These are phyloP conservation scores for Danio choprae DNA, from an alignment of 2,797 vertebrate genomes.

Conservation along the genomic window DNA sequence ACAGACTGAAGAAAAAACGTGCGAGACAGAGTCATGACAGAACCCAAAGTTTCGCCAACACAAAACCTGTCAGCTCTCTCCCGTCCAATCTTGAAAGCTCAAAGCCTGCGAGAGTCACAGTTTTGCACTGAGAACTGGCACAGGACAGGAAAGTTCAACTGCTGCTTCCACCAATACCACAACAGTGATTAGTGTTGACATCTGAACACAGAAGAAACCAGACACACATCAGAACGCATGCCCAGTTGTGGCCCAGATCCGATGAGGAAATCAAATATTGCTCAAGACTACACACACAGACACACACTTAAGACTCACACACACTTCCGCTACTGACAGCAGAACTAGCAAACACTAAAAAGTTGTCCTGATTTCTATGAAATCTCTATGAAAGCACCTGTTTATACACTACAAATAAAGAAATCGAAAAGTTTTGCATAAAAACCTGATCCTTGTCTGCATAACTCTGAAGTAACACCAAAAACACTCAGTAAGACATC, in stretches of 20 bases:
- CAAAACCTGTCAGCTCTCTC: slow-evolving; percentile 64
- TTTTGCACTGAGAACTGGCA: slow-evolving; percentile 70
- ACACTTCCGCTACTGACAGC: slow-evolving; percentile 27
- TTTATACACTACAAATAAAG: slow-evolving; percentile 48
- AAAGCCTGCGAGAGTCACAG: slow-evolving; percentile 68
- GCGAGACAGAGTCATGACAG: slow-evolving; percentile 66
- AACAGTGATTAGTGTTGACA: slow-evolving; percentile 73
- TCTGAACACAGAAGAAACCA: slow-evolving; percentile 59
- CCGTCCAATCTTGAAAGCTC: slow-evolving; percentile 59
- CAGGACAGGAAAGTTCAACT: slow-evolving; percentile 68
- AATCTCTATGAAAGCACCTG: slow-evolving; percentile 36
- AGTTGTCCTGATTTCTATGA: slow-evolving; percentile 16
- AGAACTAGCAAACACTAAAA: slow-evolving; percentile 14
- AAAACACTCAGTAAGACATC: slow-evolving; percentile 52
- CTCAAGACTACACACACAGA: slow-evolving; percentile 33
- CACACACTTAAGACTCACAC: not conserved
- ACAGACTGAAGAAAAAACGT: slow-evolving; percentile 77
- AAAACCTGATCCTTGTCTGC: slow-evolving; percentile 75
- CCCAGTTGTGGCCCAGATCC: slow-evolving; percentile 31
- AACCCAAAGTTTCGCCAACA: slow-evolving; percentile 72
- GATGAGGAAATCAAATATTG: slow-evolving; percentile 53
- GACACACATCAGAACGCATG: slow-evolving; percentile 35
- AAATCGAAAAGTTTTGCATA: slow-evolving; percentile 76
- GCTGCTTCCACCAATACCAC: slow-evolving; percentile 63
- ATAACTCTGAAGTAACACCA: slow-evolving; percentile 60